Conservation (phyloP, 2,888 invertebrate genomes). For the Hoplodrina blanda region DNA sequence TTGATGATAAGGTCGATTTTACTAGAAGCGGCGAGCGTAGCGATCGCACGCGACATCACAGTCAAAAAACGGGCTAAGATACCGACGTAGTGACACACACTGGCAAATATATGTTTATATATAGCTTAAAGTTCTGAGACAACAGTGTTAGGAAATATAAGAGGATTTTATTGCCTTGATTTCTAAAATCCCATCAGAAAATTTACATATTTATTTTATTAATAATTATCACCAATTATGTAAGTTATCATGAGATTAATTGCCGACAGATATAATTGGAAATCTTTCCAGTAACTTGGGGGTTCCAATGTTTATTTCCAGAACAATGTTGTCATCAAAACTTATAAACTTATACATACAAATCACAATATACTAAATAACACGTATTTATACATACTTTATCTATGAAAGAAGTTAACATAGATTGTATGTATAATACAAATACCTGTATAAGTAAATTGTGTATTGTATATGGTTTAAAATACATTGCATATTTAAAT, state of each 20-base stretch:
- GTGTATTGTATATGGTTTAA: conserved; percentile 41
- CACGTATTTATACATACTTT: not conserved
- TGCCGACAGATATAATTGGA: not conserved
- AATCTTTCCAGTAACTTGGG: not conserved
- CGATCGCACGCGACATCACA: conserved; percentile 62
- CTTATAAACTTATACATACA: conserved; percentile 6
- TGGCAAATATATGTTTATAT: conserved; percentile 25
- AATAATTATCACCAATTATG: not conserved
- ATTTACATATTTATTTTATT: not conserved
- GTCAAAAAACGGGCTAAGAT: conserved; percentile 58
- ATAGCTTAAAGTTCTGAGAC: conserved; percentile 9
- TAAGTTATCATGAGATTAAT: not conserved
- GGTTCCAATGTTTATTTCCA: not conserved
- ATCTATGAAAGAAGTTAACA: not conserved
- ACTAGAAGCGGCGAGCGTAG: conserved; percentile 49
- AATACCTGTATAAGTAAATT: conserved; percentile 33
- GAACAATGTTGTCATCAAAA: conserved; percentile 11
- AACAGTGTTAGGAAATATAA: conserved; percentile 16
- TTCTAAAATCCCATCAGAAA: not conserved
- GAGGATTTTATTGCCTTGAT: not conserved
- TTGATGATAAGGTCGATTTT: conserved; percentile 28
- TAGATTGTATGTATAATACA: conserved; percentile 9
- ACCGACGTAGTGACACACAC: conserved; percentile 55
- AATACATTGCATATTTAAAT: conserved; percentile 41
- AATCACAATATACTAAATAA: not conserved